Base-by-base conservation (phyloP, 37 sponge, comb jelly and placozoan species). In the Ephydatia muelleri region DNA sequence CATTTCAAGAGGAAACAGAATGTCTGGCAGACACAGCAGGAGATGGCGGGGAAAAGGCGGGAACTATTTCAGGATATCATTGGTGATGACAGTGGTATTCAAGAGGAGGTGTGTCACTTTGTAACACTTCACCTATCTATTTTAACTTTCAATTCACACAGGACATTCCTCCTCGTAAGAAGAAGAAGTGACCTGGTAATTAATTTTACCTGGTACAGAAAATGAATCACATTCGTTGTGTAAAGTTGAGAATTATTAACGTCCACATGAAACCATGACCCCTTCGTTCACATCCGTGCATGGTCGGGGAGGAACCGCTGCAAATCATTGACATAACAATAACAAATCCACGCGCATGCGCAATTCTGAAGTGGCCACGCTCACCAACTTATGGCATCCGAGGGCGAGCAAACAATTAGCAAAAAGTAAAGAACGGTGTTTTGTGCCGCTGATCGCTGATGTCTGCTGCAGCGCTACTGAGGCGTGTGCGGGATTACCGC, bases 61-160 rank as follows among this genome's bases (percentile, higher is more conserved):
- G 77, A 73, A 13, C 69, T 92, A 19, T 92, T 92, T 76, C 75
- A 84, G 19, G 92, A 92, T 35, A 92, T 92, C 48, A 16, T 85
- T 37, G 73, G 73, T 25, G 75, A 28, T 14, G 75, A 26, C 25
- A 31, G 6, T 31, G 36, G 38, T 2, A n/a, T 39, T 57, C 19
- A 5, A 57, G 57, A 14, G 9, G 57, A 57, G 57, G 57, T 57
- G 19, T 57, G 57, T 57, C 1, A 57, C 1, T 57, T 11, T 57
- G 19, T 21, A 43, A 8, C 47, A 43, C 16, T 57, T 4, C 1
- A 57, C 14, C 19, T n/a, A n/a, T n/a, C n/a, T 19, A 57, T 16
- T 4, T 21, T 57, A 19, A 14, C 57, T 57, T 57, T 11, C 19
- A 57, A 57, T 57, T 57, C 57, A 14, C 57, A 57, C 57, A 57